Evolutionary conservation across 2,888 invertebrate species (phyloP), one percentile per base, ranked within the genome.

Genomic region (Morpho helenor): DNA sequence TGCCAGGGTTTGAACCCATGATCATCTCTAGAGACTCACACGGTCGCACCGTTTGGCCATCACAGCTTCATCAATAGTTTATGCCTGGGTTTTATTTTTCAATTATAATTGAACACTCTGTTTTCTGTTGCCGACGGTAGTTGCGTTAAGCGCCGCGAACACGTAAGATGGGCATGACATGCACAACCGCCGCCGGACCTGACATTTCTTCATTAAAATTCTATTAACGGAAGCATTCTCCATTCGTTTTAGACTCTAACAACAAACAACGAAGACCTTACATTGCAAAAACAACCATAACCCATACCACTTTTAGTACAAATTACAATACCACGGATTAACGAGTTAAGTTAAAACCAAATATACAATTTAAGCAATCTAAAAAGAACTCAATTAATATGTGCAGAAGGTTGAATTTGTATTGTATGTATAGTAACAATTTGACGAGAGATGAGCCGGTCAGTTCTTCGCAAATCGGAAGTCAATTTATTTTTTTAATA

Each of bases 121-220:
- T 23, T 58, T 68, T 66, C 49, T 48, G 58, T 50, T 66, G 66
- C 58, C 41, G 56, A 60, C 66, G 16, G 62, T 72, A 69, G 64
- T 40, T 7, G 51, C 45, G 22, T 58, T 52, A 56, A 59, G 60
- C 80, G 79, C 83, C 81, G 74, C 71, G 76, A 79, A 72, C 81
- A 82, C 83, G 80, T 84, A 84, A 85, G 89, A 86, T 82, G 82
- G 81, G 82, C 89, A 88, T 89, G 89, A 90, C 88, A 82, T 77
- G 88, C 89, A 88, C 78, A 84, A 85, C 82, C 82, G 75, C 82
- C 82, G 75, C 76, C 79, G 73, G 70, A 72, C 76, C 87, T 84
- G 81, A 84, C 89, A 87, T 87, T 87, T 86, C 86, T 90, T 90
- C 88, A 89, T 90, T 89, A 90, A 88, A 87, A 87, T 87, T 88